phyloP scores from a whole-genome alignment of 2,797 vertebrate species.

The Potorous gilbertii region DNA sequence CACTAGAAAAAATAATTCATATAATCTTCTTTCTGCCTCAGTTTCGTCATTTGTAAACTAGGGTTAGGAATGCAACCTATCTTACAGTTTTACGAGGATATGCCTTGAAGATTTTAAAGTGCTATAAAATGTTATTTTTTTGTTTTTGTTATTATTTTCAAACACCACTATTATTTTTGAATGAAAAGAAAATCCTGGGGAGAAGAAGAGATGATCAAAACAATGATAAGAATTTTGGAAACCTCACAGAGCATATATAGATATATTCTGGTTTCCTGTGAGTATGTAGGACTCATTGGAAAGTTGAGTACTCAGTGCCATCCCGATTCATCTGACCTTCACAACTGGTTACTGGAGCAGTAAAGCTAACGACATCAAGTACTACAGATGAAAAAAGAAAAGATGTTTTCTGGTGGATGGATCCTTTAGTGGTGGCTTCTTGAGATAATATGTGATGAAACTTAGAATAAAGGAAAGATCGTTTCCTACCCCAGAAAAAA shows the following conservation, averaged over 20 bases:
- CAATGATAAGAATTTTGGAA: neutral
- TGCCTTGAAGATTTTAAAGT: neutral
- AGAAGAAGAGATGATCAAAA: neutral
- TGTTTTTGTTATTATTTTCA: neutral
- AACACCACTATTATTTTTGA: neutral
- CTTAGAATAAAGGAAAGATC: neutral
- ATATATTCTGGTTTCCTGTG: neutral
- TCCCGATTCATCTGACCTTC: neutral
- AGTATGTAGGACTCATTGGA: neutral
- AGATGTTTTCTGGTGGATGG: neutral
- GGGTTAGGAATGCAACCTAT: neutral
- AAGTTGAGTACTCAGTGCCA: neutral
- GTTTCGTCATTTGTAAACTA: neutral
- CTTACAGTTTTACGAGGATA: neutral
- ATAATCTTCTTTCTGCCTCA: neutral
- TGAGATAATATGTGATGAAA: neutral
- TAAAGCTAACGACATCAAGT: neutral
- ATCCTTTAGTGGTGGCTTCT: neutral
- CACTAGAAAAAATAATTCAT: too few species aligned
- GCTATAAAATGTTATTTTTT: neutral
- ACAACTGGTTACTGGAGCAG: neutral
- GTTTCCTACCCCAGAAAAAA: neutral
- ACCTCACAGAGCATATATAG: neutral
- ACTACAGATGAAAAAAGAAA: neutral
- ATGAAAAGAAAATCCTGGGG: neutral